These are phyloP conservation scores for Thalassophryne amazonica DNA, from an alignment of 2,797 vertebrate species.

Conservation along the genomic window DNA sequence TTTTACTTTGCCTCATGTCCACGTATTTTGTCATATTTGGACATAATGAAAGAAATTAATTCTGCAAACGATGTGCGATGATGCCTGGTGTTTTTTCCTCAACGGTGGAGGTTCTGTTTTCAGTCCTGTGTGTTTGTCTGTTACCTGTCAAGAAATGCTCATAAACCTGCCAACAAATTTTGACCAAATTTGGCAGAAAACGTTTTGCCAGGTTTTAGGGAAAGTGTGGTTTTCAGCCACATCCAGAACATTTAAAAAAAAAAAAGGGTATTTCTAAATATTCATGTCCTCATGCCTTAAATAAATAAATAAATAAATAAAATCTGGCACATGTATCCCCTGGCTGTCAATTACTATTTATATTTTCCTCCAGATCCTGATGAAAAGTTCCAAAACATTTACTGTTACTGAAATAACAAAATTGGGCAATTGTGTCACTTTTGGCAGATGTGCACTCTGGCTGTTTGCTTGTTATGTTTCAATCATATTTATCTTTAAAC, in stretches of 20 bases:
- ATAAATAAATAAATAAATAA: neutral
- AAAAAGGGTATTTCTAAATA: neutral
- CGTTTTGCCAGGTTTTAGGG: neutral
- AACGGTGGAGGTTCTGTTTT: neutral
- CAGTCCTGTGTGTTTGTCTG: neutral
- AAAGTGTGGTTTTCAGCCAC: neutral
- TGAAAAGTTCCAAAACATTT: slow-evolving; percentile 29
- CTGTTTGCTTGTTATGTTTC: neutral
- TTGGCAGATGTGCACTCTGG: slow-evolving; percentile 3
- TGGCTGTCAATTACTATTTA: slow-evolving; percentile 13
- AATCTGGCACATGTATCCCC: neutral
- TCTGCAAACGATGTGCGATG: neutral
- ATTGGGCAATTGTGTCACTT: slow-evolving; percentile 12
- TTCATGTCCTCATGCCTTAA: slow-evolving; percentile 16
- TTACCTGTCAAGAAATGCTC: no score
- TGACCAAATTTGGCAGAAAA: no score
- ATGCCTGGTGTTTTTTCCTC: neutral
- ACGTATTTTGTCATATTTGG: neutral
- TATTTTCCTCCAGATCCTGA: slow-evolving; percentile 26
- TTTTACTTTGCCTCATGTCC: slow-evolving; percentile 2
- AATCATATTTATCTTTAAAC: slow-evolving; percentile 22
- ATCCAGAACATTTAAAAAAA: neutral
- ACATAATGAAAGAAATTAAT: neutral
- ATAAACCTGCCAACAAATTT: no score
- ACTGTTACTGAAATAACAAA: slow-evolving; percentile 30